These are phyloP conservation scores for Euleptes europaea DNA, from an alignment of 2,113 vertebrate genomes.

Conservation along the genomic window DNA sequence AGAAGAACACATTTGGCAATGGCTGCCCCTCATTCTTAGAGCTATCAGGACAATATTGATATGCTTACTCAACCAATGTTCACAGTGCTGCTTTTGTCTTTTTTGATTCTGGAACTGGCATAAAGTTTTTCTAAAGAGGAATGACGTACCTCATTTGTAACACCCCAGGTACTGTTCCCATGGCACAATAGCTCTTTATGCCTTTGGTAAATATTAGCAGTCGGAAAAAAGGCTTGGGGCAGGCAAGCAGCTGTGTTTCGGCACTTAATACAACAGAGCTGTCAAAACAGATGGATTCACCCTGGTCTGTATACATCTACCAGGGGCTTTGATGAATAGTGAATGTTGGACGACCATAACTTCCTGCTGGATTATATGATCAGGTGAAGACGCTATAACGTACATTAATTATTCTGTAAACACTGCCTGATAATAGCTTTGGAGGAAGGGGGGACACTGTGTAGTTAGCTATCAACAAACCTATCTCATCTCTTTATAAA, in stretches of 20 bases:
- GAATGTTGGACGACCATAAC: neutral
- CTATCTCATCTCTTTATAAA: neutral
- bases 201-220: neutral
- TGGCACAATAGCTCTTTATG: neutral
- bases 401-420: constrained; percentile 9
- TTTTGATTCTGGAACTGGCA: neutral
- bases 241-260: constrained; percentile 12
- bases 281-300: neutral
- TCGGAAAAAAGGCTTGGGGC: neutral
- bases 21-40: no score
- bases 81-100: neutral
- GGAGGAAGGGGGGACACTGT: neutral
- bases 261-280: constrained; percentile 12
- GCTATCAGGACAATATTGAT: neutral
- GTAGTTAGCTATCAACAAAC: neutral
- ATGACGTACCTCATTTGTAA: neutral
- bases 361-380: constrained; percentile 19
- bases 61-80: neutral
- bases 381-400: constrained; percentile 15
- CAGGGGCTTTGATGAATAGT: neutral
- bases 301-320: neutral
- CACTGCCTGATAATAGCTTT: neutral
- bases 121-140: neutral
- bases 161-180: neutral
- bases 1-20: neutral